Conservation (phyloP, 2,797 vertebrate species). For the Onychomys leucogaster region DNA sequence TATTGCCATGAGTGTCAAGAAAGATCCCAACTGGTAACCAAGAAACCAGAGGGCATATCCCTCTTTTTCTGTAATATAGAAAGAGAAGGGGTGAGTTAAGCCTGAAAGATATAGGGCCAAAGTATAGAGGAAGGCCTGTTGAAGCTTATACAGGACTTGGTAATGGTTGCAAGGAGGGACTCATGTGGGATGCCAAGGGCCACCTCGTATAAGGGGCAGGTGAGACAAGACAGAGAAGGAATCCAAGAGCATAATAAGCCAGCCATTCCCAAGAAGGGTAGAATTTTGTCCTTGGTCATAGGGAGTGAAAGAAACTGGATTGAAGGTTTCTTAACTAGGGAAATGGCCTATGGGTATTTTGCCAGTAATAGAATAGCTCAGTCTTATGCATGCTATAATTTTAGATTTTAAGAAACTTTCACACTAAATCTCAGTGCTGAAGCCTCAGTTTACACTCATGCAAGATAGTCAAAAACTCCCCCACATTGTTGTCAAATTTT, state of each 20-base stretch:
- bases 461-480: too few species aligned
- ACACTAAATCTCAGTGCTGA: not conserved
- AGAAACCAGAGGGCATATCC: too few species aligned
- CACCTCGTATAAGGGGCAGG: not conserved
- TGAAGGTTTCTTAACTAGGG: not conserved
- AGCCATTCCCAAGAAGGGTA: not conserved
- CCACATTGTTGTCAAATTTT: not conserved
- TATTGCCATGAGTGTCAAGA: too few species aligned
- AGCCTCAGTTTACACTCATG: not conserved
- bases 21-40: too few species aligned
- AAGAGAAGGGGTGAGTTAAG: not conserved
- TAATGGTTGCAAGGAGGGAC: not conserved
- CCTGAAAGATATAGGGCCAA: not conserved
- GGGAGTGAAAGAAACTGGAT: not conserved
- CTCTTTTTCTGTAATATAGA: not conserved
- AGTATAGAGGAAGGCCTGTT: not conserved
- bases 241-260: not conserved
- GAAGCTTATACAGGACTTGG: not conserved
- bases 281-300: not conserved
- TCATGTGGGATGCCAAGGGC: not conserved
- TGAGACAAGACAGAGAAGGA: not conserved
- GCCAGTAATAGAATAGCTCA: too few species aligned
- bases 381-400: not conserved
- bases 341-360: not conserved
- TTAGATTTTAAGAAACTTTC: not conserved